Evolutionary conservation across 2,113 vertebrate species (phyloP), one percentile per base, ranked within the genome.

Genomic region (Chinchilla lanigera): DNA sequence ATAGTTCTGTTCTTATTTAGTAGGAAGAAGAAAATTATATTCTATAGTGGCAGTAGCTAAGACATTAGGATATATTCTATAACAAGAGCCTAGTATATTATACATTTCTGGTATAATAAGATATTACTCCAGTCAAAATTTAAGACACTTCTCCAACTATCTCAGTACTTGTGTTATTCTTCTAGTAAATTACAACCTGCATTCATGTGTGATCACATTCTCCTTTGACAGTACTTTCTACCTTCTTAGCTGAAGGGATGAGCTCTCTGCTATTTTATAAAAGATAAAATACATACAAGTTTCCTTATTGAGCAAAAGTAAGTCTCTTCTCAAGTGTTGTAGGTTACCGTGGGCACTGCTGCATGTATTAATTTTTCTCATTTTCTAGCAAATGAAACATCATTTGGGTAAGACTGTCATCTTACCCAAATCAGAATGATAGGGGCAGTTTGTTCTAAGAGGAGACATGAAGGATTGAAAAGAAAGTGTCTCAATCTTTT

Each of bases 51-150:
- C 38, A 90, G 38, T 56, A 85, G 83, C 17, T 44, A 86, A 81
- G 24, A 63, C 12, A 1, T 88, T 82, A 89, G 38, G 52, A 81
- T 24, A 20, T 89, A 92, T 89, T 93, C 47, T 56, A 17, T 78
- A 90, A 85, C 24, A 71, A 56, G 1, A 83, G 1, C 14, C 16
- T 12, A 50, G 28, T 13, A 22, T 47, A 82, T 7, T 58, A 16
- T 16, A 83, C 41, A 90, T 50, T 93, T 78, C 7, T 65, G 77
- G 54, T 35, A 30, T 69, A 92, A 38, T 75, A 96, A 93, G 77
- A 67, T 69, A 97, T 22, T 67, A 91, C 28, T 63, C 12, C 52
- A 60, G 52, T 85, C 26, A 84, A 96, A 86, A 93, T 78, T 87
- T 87, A 83, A 87, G 81, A 69, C 12, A 87, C 7, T 78, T 88